Conservation (phyloP, 2,113 vertebrate species). For the Thamnophis sirtalis region DNA sequence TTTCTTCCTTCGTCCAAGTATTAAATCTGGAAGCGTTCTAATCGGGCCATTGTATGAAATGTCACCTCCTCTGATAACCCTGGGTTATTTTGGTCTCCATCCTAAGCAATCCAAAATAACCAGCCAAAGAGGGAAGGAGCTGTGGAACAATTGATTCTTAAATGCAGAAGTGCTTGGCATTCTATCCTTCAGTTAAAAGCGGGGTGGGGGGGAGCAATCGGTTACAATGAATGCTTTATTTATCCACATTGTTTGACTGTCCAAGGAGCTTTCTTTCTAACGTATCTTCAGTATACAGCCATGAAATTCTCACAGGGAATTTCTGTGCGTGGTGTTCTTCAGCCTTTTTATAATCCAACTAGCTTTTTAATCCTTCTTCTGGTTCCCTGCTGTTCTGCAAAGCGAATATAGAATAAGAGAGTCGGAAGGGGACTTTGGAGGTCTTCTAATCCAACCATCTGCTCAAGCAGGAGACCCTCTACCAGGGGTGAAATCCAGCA, state of each 20-base stretch:
- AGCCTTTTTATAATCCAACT: neutral
- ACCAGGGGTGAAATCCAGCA: too few species aligned
- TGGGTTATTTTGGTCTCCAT: constrained; percentile 10
- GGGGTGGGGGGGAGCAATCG: neutral
- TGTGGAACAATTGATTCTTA: neutral
- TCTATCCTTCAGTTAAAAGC: neutral
- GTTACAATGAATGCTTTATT: neutral
- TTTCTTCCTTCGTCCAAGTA: neutral
- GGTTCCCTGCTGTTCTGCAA: neutral
- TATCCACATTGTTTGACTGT: neutral
- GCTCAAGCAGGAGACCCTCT: too few species aligned
- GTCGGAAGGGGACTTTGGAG: too few species aligned
- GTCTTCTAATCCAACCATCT: too few species aligned
- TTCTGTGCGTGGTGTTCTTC: neutral
- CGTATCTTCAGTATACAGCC: neutral
- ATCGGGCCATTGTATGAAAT: neutral
- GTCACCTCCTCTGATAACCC: constrained; percentile 4
- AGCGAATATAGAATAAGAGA: neutral
- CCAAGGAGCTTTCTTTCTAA: neutral
- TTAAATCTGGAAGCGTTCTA: constrained; percentile 8
- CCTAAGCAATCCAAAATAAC: neutral
- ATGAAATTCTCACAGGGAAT: neutral
- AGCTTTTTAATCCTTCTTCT: neutral
- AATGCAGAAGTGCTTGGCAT: neutral
- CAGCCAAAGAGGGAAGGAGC: neutral